Percentiles rank a stretch among this genome's conserved stretches.
These are phyloP conservation scores for Melipona quadrifasciata DNA, from an alignment of 1,140 invertebrate genomes.

Conservation along the genomic window DNA sequence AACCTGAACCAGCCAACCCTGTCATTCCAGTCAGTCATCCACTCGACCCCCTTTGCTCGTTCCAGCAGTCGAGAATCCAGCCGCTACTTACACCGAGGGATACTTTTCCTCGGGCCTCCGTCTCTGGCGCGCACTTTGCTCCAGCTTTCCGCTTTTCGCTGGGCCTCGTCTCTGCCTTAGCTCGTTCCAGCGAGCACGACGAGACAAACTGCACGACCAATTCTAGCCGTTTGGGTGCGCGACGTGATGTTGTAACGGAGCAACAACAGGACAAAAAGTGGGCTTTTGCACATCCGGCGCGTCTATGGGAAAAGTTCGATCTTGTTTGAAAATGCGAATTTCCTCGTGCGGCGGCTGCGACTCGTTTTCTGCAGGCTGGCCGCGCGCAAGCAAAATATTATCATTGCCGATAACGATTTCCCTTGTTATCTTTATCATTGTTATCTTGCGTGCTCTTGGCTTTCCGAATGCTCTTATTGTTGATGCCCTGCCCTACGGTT, in stretches of 20 bases:
- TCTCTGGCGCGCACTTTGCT: conserved; percentile 33
- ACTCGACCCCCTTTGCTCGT: conserved; percentile 44
- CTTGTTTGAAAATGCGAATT: not conserved
- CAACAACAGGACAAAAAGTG: not conserved
- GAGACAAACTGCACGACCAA: not conserved
- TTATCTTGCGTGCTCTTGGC: not conserved
- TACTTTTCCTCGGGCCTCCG: conserved; percentile 45
- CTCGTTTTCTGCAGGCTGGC: not conserved
- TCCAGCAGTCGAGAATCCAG: conserved; percentile 20
- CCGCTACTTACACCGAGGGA: conserved; percentile 49
- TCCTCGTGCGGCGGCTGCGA: not conserved
- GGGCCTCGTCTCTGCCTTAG: not conserved
- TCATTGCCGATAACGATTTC: conserved; percentile 7
- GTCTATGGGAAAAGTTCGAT: no score
- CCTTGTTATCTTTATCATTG: conserved; percentile 12
- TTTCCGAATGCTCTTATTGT: not conserved
- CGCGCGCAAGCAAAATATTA: conserved; percentile 7
- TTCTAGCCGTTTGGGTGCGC: not conserved
- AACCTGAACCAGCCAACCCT: conserved; percentile 50
- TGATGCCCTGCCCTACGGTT: not conserved
- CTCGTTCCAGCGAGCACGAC: not conserved
- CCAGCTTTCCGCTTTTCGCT: conserved; percentile 25
- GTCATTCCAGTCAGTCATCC: conserved; percentile 58
- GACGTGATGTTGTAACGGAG: not conserved
- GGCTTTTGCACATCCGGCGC: no score